phyloP scores from a whole-genome alignment of 2,113 vertebrate species.

The Paraplagusia blochii region DNA sequence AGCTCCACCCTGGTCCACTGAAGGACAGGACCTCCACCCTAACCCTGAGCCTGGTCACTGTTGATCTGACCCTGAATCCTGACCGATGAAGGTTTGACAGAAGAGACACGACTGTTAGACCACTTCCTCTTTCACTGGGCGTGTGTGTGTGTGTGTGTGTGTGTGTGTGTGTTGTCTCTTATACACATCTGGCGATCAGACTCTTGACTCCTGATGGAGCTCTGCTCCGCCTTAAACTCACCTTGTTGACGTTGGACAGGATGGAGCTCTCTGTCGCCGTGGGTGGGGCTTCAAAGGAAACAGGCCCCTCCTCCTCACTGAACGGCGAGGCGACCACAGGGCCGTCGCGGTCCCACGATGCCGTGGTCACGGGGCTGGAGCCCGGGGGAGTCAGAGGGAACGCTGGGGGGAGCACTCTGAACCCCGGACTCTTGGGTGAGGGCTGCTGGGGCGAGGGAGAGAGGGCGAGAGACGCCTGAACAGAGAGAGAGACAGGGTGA shows the following conservation, averaged over 20 bases:
- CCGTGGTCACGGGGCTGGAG: not conserved
- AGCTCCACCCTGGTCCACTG: no score
- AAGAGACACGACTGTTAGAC: constrained; percentile 48
- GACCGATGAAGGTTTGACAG: not conserved
- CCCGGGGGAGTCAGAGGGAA: constrained; percentile 34
- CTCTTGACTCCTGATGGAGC: no score
- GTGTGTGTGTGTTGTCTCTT: no score
- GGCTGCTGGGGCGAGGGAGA: constrained; percentile 47
- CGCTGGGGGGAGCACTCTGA: constrained; percentile 26
- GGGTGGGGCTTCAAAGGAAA: constrained; percentile 67
- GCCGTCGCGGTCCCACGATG: constrained; percentile 13
- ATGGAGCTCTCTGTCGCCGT: constrained; percentile 44
- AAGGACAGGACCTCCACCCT: no score
- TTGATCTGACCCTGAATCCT: no score
- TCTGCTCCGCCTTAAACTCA: constrained; percentile 16
- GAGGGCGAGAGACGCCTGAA: constrained; percentile 66
- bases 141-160: constrained; percentile 13
- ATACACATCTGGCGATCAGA: no score
- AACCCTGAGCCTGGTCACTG: no score
- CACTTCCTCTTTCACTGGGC: constrained; percentile 49
- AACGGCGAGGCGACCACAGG: not conserved
- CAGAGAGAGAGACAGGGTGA: not conserved
- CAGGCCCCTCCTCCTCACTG: constrained; percentile 53
- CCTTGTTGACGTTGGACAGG: constrained; percentile 69
- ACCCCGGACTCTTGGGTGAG: constrained; percentile 65